phyloP scores from a whole-genome alignment of 2,888 invertebrate genomes.

The Neoaliturus tenellus region DNA sequence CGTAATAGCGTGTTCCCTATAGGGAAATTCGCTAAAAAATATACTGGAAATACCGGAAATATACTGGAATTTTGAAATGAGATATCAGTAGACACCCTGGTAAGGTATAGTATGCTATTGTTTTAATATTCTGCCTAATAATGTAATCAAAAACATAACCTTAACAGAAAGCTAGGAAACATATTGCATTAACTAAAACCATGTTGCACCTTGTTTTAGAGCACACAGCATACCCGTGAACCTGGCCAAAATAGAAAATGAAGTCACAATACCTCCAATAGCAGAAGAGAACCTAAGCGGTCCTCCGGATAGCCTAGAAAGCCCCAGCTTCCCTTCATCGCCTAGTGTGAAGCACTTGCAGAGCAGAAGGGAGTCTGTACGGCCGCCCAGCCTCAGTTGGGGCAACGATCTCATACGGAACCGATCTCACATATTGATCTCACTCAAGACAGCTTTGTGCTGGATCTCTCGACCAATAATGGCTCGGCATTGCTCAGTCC shows the following conservation, averaged over 20 bases:
- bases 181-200: no score
- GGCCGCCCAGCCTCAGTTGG: background rate
- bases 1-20: no score
- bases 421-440: slow-evolving; percentile 52
- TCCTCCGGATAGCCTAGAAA: background rate
- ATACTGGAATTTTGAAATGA: no score
- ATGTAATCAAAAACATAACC: no score
- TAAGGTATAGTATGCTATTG: no score
- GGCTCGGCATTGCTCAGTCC: slow-evolving; percentile 68
- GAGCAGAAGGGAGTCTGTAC: background rate
- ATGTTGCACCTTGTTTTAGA: slow-evolving; percentile 40
- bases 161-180: no score
- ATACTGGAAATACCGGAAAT: no score
- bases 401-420: slow-evolving; percentile 52
- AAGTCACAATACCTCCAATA: slow-evolving; percentile 30
- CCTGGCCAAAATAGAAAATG: background rate
- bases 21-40: no score
- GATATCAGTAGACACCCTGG: no score
- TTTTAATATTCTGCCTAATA: no score
- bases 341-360: background rate
- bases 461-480: slow-evolving; percentile 58
- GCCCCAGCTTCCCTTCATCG: slow-evolving; percentile 19
- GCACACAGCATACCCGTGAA: slow-evolving; percentile 54
- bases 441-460: slow-evolving; percentile 47
- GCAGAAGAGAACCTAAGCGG: slow-evolving; percentile 34